Percentiles rank a stretch among this genome's conserved stretches.
Conservation (phyloP, 2,888 invertebrate genomes). For the Orthosia cruda region DNA sequence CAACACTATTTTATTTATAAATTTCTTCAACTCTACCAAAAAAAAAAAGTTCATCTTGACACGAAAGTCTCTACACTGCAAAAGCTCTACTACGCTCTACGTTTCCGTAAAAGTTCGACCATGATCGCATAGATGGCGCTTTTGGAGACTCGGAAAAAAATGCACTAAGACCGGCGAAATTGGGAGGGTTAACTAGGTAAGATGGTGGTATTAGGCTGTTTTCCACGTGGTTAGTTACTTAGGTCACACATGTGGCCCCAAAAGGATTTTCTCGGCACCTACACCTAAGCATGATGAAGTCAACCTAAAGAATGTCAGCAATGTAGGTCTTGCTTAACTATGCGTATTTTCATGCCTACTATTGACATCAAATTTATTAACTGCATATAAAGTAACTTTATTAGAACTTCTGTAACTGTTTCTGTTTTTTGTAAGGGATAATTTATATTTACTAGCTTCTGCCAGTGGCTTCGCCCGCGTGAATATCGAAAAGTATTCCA, state of each 20-base stretch:
- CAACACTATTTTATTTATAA: conserved; percentile 39
- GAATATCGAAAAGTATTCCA: too few species aligned
- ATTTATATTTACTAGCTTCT: too few species aligned
- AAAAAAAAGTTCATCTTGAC: conserved; percentile 8
- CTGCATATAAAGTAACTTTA: too few species aligned
- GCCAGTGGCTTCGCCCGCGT: too few species aligned
- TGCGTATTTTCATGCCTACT: neutral
- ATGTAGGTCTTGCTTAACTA: neutral
- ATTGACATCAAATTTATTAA: neutral
- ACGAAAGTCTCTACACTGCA: conserved; percentile 15
- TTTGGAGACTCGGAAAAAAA: conserved; percentile 56
- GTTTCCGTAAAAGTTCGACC: conserved; percentile 70
- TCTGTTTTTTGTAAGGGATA: too few species aligned
- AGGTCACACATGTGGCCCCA: neutral
- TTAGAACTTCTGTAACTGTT: too few species aligned
- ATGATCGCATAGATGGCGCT: conserved; percentile 75
- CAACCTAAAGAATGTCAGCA: neutral
- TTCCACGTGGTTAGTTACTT: conserved; percentile 31
- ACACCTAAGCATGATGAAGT: neutral
- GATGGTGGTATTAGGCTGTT: conserved; percentile 13
- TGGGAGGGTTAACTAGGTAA: conserved; percentile 35
- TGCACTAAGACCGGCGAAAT: conserved; percentile 17
- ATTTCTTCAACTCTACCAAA: conserved; percentile 10
- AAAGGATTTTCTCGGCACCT: neutral
- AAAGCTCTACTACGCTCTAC: conserved; percentile 36